A percentile compares a stretch with the other conserved stretches of the same genome.
Conservation (phyloP, 2,797 vertebrate genomes). For the Tinamus major region DNA sequence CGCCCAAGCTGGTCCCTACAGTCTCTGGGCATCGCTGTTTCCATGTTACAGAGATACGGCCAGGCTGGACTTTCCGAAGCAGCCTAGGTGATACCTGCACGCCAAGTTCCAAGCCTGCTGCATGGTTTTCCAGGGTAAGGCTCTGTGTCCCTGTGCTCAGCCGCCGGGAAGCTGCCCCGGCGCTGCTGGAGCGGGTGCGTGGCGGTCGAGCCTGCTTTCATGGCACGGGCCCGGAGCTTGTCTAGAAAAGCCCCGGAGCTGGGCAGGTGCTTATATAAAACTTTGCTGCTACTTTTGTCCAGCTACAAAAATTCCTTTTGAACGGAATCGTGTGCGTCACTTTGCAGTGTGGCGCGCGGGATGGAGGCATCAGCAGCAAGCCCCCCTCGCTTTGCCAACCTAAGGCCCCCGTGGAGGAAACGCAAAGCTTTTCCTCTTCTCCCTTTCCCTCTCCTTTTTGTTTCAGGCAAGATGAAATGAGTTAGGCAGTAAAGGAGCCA, state of each 20-base stretch:
- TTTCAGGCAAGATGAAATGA: slow-evolving; percentile 33
- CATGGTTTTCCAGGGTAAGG: neutral
- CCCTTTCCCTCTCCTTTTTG: neutral
- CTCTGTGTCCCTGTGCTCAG: neutral
- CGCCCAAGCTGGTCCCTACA: slow-evolving; percentile 14
- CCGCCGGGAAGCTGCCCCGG: neutral
- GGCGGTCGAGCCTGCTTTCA: too few relatives aligned
- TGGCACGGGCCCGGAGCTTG: too few relatives aligned
- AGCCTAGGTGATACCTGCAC: neutral
- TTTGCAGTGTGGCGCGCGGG: neutral
- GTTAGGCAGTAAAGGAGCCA: slow-evolving; percentile 5
- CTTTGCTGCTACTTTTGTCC: neutral
- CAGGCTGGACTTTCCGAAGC: neutral
- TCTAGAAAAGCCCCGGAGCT: neutral
- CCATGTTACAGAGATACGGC: neutral
- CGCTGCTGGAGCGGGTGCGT: neutral
- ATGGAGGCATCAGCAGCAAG: slow-evolving; percentile 53
- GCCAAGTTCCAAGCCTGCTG: neutral
- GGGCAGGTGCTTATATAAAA: neutral
- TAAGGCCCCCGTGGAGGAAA: slow-evolving; percentile 47
- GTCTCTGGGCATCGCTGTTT: neutral
- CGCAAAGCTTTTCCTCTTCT: slow-evolving; percentile 39
- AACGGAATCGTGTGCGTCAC: neutral
- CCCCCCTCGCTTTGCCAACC: slow-evolving; percentile 50
- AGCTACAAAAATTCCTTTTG: neutral